A percentile compares a stretch with the other conserved stretches of the same genome.
Evolutionary conservation across 2,888 invertebrate genomes (phyloP).

Genomic region (Mechanitis mazaeus): DNA sequence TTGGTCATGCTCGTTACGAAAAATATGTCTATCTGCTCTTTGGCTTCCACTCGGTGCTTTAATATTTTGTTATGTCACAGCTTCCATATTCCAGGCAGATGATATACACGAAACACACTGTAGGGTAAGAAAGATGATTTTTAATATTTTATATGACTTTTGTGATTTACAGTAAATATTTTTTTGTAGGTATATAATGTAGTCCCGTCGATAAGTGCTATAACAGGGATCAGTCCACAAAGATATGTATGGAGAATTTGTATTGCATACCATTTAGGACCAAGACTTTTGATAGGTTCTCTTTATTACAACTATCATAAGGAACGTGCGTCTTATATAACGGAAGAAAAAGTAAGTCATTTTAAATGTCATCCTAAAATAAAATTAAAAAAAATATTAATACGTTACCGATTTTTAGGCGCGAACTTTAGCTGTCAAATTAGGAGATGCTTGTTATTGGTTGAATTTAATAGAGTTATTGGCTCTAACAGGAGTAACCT

Average conservation of each 20-base stretch:
- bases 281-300: constrained; percentile 91
- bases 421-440: constrained; percentile 73
- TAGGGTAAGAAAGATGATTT: constrained; percentile 80
- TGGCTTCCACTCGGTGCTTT: constrained; percentile 90
- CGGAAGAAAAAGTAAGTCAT: constrained; percentile 67
- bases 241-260: constrained; percentile 94
- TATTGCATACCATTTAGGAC: constrained; percentile 93
- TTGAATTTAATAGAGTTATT: constrained; percentile 89
- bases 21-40: constrained; percentile 88
- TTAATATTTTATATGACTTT: constrained; percentile 29
- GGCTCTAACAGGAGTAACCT: constrained; percentile 93
- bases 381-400: not conserved
- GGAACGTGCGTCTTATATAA: constrained; percentile 78
- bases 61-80: constrained; percentile 91
- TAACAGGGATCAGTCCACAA: constrained; percentile 95
- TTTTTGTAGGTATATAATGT: constrained; percentile 89
- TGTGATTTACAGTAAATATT: constrained; percentile 5
- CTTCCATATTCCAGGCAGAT: constrained; percentile 93
- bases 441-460: constrained; percentile 86
- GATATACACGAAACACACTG: constrained; percentile 97
- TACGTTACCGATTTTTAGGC: constrained; percentile 52
- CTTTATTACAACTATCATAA: constrained; percentile 90
- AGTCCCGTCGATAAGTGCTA: constrained; percentile 96
- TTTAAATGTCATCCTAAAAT: not conserved
- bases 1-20: constrained; percentile 85